Base-by-base conservation (phyloP, 2,797 vertebrate genomes). In the Antrozous pallidus region DNA sequence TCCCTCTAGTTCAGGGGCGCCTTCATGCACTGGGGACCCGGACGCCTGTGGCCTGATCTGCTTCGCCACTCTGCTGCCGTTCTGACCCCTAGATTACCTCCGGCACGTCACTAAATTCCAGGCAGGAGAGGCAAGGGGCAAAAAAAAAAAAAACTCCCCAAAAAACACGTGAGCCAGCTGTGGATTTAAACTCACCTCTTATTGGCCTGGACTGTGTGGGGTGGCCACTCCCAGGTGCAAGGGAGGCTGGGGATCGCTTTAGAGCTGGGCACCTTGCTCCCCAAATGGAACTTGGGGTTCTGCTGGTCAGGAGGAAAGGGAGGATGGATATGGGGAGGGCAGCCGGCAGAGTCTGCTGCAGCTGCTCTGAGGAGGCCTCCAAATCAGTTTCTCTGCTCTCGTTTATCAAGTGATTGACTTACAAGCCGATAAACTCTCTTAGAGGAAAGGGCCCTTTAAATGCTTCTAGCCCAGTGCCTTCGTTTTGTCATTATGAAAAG, bases 351-450 rank as follows among this genome's bases (percentile, higher is more conserved):
- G 26, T 31, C 65, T 65, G 89, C 9, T 3, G 61, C 74, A 47
- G 74, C 40, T 78, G 90, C 85, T 87, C 38, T 31, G 51, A 86
- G 92, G 54, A 67, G 28, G 13, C 40, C 58, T 89, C 56, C 58
- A 26, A 47, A 31, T 58, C 82, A 4, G 5, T 73, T 83, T 92
- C 80, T 95, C 83, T 58, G 6, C 51, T 77, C 56, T 78, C 33
- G 28, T 71, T 84, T 61, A 85, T 42, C 69, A 89, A 71, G 69
- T 47, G 42, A 65, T 69, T 18, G 82, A 70, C 83, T 93, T 56
- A 79, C 40, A 78, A 90, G 81, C 56, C 69, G 70, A 28, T 74
- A 93, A 95, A 70, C 49, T 81, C 94, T 92, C 93, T 83, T 2
- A 94, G 83, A 93, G 87, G 63, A 87, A 87, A 49, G 45, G 3